Evolutionary conservation across 2,113 vertebrate genomes (phyloP).

Genomic region (Mirza zaza): DNA sequence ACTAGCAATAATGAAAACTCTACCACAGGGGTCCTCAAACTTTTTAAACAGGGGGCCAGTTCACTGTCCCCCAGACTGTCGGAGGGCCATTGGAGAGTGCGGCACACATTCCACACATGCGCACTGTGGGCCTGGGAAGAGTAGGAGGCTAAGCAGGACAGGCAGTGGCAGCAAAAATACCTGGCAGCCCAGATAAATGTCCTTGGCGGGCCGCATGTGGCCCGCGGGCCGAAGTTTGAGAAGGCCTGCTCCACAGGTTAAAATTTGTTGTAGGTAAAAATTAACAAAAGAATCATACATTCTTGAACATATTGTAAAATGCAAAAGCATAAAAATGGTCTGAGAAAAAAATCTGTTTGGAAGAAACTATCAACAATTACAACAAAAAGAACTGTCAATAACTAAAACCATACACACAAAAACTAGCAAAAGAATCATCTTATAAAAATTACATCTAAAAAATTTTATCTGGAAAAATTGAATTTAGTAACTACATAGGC

Average conservation of each 20-base stretch:
- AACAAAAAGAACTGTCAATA: not conserved
- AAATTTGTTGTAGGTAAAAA: conserved; percentile 18
- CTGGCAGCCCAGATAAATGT: no score
- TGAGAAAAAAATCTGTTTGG: not conserved
- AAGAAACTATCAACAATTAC: not conserved
- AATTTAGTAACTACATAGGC: not conserved
- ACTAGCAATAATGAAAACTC: not conserved
- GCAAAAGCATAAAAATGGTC: not conserved
- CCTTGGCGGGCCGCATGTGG: no score
- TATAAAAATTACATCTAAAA: not conserved
- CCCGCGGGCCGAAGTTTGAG: no score
- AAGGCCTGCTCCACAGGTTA: not conserved
- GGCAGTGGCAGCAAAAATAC: no score
- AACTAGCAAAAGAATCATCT: conserved; percentile 25
- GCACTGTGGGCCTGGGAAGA: no score
- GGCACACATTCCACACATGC: no score
- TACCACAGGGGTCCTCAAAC: not conserved
- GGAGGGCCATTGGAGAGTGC: no score
- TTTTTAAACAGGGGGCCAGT: no score
- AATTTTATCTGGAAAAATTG: not conserved
- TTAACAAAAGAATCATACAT: not conserved
- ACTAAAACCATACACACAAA: not conserved
- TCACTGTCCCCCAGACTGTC: no score
- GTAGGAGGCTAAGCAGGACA: no score
- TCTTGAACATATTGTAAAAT: not conserved